These are phyloP conservation scores for Gymnothorax reevesii DNA, from an alignment of 2,797 vertebrate genomes.

Conservation along the genomic window DNA sequence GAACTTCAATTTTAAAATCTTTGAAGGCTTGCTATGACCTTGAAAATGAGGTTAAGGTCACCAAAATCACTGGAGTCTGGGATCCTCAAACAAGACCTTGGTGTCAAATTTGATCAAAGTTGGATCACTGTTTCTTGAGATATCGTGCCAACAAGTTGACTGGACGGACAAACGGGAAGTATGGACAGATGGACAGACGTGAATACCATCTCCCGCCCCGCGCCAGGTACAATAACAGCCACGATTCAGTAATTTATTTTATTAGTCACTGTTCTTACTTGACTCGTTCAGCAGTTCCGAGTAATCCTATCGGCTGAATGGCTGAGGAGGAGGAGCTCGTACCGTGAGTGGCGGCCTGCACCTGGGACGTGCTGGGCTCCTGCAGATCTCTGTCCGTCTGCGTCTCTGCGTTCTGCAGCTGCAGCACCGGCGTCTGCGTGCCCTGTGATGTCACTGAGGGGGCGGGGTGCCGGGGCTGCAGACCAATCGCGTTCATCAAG, in stretches of 20 bases:
- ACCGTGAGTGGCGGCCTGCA: conserved; percentile 57
- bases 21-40: too few species aligned
- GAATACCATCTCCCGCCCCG: too few species aligned
- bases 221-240: not conserved
- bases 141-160: too few species aligned
- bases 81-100: too few species aligned
- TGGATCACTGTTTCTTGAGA: too few species aligned
- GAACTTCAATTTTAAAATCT: too few species aligned
- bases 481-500: conserved; percentile 95
- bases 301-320: not conserved
- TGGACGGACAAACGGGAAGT: too few species aligned
- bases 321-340: not conserved
- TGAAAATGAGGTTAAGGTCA: too few species aligned
- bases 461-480: conserved; percentile 91
- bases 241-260: not conserved
- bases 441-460: conserved; percentile 97
- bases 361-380: conserved; percentile 70
- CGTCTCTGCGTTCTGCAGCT: conserved; percentile 94
- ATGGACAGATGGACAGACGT: too few species aligned
- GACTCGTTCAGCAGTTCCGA: not conserved
- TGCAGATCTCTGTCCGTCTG: conserved; percentile 91
- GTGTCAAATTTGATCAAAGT: too few species aligned
- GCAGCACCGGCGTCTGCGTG: conserved; percentile 91
- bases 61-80: too few species aligned
- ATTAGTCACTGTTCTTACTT: not conserved